Base-by-base conservation (phyloP, 1,140 invertebrate species). In the Teleopsis dalmanni region DNA sequence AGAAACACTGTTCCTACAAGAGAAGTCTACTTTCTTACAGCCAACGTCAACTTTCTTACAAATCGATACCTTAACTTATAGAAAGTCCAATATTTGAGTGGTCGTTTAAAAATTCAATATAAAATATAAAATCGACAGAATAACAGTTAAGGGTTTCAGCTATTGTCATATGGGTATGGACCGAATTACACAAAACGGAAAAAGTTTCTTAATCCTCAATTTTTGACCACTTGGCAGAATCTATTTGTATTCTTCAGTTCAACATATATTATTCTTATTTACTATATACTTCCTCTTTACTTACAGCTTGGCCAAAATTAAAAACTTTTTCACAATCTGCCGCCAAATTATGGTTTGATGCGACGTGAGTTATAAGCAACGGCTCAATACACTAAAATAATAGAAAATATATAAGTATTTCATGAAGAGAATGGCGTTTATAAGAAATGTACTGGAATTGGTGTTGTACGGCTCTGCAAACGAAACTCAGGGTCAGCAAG, bases 301-400 rank as follows among this genome's bases (percentile, higher is more conserved):
- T 50, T 23, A 53, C 52, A 1, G 65, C 54, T 14, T 65, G 65
- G 41, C 67, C 67, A 4, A 68, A 31, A 1, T 64, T 68, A 49
- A 59, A 57, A 3, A 63, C 57, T 9, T 57, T 25, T 34, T 65
- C 53, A 55, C 67, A 67, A 34, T 68, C 65, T 0, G 57, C 65
- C 11, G 65, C 65, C 21, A 68, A 34, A 45, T 65, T 68, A 21
- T 54, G 52, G 53, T 68, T 68, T 3, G 65, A 67, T 3, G 62
- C 60, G 11, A 50, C 51, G 22, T 68, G 65, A 1, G 64, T 62
- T 42, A 68, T 67, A 6, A 68, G 56, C 34, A 68, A 26, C 0
- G 65, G 60, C 4, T 56, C 27, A 14, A 67, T 68, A 38, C 65
- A 63, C 64, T 68, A 18, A 18, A 37, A 40, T 5, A 34, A 11